Evolutionary conservation across 2,888 invertebrate species (phyloP), one percentile per base, ranked within the genome.

Genomic region (Drosophila formosana): DNA sequence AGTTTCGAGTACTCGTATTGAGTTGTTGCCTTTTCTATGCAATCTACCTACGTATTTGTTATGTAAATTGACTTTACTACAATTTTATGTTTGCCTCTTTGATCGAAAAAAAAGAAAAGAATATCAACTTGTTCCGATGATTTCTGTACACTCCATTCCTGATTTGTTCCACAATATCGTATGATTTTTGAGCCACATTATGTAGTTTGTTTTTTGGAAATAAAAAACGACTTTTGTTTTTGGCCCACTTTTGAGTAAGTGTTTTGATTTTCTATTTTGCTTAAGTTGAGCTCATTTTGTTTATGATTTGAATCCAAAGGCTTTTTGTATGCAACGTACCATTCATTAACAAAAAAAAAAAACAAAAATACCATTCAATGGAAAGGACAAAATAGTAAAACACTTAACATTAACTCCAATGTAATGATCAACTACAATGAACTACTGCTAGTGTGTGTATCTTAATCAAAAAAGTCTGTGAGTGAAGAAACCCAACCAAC

Each of bases 391-490:
- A 64, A 62, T 57, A 79, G 66, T 72, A 52, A 56, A 77, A 77
- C 51, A 58, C 47, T 61, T 60, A 75, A 72, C 28, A 56, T n/a
- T 63, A 63, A 75, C 25, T 52, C 28, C 72, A 58, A 58, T 37
- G 34, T 47, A 61, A 60, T 43, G 11, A 53, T 65, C 23, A 57
- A 34, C 56, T 13, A 45, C 45, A 45, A 25, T 43, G 47, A 78
- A 37, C 37, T 37, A 41, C 61, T 80, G 89, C 89, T 88, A 89
- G 72, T 71, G 89, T 90, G 89, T 90, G 75, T 90, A 89, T 90
- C 89, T 90, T 87, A 90, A 91, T 89, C 46, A 91, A 90, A 89
- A 86, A 84, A 88, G 75, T 84, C 88, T 84, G 70, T 73, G 87
- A 72, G 72, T 83, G 83, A 73, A 79, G 55, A 55, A 70, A 66